A percentile compares a stretch with the other conserved stretches of the same genome.
Evolutionary conservation across 2,113 vertebrate species (phyloP).

Genomic region (Corythornis vintsioides): DNA sequence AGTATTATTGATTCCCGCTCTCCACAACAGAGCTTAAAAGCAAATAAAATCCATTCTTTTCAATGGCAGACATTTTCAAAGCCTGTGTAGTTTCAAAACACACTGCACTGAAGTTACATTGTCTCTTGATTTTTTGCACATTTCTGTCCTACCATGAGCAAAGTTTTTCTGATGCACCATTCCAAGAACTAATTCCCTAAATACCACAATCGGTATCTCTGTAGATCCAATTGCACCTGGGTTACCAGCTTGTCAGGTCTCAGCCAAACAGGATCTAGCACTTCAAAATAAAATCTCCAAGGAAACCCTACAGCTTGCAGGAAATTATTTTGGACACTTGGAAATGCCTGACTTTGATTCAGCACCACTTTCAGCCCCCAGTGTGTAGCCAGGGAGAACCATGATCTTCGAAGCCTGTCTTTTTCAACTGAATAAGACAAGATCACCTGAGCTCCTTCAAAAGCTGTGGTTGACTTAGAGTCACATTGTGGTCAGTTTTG

Average conservation of each 20-base stretch:
- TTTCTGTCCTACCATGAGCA: background rate
- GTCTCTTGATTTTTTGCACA: background rate
- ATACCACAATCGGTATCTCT: background rate
- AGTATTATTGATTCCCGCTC: slow-evolving; percentile 25
- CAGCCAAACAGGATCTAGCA: background rate
- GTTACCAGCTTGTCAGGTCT: background rate
- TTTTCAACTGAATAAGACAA: background rate
- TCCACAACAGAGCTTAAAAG: slow-evolving; percentile 8
- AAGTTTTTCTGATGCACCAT: background rate
- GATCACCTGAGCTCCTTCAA: background rate
- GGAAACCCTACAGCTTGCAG: background rate
- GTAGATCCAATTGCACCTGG: background rate
- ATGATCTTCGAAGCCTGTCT: background rate
- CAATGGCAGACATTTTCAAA: slow-evolving; percentile 23
- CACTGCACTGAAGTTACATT: background rate
- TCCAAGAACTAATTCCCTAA: background rate
- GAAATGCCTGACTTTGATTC: background rate
- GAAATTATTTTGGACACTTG: background rate
- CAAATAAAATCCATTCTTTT: slow-evolving; percentile 41
- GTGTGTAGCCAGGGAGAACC: fast-evolving
- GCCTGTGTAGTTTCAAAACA: background rate
- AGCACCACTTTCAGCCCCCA: background rate
- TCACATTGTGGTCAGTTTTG: background rate
- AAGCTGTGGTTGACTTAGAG: background rate
- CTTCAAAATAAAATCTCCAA: background rate